Evolutionary conservation across 2,113 vertebrate genomes (phyloP).

Genomic region (Crotalus viridis): DNA sequence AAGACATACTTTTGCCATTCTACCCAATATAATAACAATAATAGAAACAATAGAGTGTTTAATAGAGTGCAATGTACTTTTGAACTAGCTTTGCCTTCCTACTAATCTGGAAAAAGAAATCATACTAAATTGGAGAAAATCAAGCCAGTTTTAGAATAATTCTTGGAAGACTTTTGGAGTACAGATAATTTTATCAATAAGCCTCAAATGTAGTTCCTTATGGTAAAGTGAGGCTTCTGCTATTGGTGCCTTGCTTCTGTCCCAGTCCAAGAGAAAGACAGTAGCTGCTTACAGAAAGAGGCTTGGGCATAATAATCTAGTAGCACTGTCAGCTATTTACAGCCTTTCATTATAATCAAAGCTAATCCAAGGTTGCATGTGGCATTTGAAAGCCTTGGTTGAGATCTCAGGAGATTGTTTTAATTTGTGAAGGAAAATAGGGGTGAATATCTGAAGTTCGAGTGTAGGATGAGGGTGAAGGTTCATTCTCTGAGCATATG

Average conservation of each 20-base stretch:
- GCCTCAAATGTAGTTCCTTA: background rate
- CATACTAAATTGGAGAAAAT: background rate
- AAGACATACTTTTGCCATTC: background rate
- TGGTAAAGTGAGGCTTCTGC: background rate
- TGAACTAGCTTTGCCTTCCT: background rate
- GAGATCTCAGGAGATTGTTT: background rate
- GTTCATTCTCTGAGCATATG: no score
- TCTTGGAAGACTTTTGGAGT: background rate
- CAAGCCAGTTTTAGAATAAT: background rate
- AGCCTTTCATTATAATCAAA: background rate
- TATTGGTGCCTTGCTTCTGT: background rate
- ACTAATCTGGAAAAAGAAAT: background rate
- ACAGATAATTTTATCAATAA: background rate
- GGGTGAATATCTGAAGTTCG: no score
- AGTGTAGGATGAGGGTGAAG: no score
- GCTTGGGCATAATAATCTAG: background rate
- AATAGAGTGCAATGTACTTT: background rate
- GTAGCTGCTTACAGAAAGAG: background rate
- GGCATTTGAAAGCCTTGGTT: background rate
- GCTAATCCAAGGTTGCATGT: background rate
- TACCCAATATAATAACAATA: background rate
- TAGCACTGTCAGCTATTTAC: background rate
- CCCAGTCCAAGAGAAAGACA: background rate
- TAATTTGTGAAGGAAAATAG: background rate
- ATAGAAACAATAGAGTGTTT: background rate